Evolutionary conservation across 2,113 vertebrate genomes (phyloP).

Genomic region (Rallus limicola): DNA sequence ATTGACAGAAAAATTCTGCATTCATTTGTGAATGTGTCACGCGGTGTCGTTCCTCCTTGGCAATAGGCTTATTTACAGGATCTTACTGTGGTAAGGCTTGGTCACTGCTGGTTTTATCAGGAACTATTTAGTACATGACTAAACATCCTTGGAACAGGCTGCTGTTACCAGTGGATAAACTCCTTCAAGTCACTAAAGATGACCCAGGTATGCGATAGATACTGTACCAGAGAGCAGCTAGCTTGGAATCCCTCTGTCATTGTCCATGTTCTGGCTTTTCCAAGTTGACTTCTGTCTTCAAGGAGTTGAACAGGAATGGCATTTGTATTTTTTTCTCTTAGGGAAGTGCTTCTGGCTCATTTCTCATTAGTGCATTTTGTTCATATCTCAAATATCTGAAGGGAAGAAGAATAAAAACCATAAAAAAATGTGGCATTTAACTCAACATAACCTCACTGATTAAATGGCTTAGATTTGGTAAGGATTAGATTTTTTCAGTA

Average conservation of each 20-base stretch:
- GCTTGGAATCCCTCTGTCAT: not conserved
- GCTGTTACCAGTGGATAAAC: not conserved
- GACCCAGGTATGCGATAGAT: not conserved
- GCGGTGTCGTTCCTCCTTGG: not conserved
- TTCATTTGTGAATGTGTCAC: not conserved
- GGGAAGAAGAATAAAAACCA: not conserved
- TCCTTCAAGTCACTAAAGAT: not conserved
- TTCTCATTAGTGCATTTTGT: not conserved
- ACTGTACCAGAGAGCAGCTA: not conserved
- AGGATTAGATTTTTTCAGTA: not conserved
- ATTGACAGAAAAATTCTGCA: not conserved
- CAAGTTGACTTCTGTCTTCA: not conserved
- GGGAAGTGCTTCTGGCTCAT: not conserved
- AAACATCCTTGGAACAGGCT: not conserved
- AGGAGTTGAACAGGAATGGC: not conserved
- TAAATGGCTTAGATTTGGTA: not conserved
- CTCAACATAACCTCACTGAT: not conserved
- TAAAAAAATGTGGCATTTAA: not conserved
- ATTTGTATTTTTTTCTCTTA: not conserved
- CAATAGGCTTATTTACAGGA: not conserved
- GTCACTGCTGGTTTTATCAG: not conserved
- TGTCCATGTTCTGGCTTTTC: not conserved
- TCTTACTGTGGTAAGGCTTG: not conserved
- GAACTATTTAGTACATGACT: not conserved
- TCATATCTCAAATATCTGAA: not conserved